Evolutionary conservation across 2,888 invertebrate genomes (phyloP).

Genomic region (Mimachlamys varia): DNA sequence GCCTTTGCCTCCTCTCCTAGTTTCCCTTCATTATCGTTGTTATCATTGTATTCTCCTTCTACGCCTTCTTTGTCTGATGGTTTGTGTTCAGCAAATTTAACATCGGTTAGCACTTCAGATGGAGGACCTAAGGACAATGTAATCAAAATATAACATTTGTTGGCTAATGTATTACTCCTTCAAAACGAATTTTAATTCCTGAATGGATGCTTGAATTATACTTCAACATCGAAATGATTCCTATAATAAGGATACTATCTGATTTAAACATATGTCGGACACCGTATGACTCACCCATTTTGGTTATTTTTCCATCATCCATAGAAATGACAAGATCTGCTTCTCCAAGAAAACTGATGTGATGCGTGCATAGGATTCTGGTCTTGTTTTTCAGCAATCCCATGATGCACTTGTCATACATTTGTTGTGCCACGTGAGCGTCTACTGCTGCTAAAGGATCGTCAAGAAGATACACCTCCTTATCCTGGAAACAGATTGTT

Average conservation of each 20-base stretch:
- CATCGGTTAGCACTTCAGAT: conserved; percentile 60
- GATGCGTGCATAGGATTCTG: conserved; percentile 93
- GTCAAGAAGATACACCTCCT: conserved; percentile 93
- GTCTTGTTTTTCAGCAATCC: conserved; percentile 91
- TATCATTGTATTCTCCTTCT: not conserved
- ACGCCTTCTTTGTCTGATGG: conserved; percentile 68
- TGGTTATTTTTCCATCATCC: conserved; percentile 86
- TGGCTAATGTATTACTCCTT: too few species aligned
- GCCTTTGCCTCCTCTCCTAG: conserved; percentile 80
- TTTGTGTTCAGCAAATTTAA: conserved; percentile 80
- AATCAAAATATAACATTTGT: not conserved
- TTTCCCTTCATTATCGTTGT: conserved; percentile 50
- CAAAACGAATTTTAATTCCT: not conserved
- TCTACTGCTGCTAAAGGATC: conserved; percentile 96
- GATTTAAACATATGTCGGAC: too few species aligned
- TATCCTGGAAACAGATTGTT: conserved; percentile 81
- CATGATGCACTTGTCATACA: conserved; percentile 92
- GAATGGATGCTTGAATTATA: too few species aligned
- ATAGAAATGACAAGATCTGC: conserved; percentile 88
- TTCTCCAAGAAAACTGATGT: conserved; percentile 88
- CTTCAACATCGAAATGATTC: too few species aligned
- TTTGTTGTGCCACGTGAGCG: conserved; percentile 91
- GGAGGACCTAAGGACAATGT: conserved; percentile 63
- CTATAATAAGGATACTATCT: too few species aligned
- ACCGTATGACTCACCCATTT: conserved; percentile 85